Conservation (phyloP, 2,113 vertebrate species). For the Saccopteryx bilineata region DNA sequence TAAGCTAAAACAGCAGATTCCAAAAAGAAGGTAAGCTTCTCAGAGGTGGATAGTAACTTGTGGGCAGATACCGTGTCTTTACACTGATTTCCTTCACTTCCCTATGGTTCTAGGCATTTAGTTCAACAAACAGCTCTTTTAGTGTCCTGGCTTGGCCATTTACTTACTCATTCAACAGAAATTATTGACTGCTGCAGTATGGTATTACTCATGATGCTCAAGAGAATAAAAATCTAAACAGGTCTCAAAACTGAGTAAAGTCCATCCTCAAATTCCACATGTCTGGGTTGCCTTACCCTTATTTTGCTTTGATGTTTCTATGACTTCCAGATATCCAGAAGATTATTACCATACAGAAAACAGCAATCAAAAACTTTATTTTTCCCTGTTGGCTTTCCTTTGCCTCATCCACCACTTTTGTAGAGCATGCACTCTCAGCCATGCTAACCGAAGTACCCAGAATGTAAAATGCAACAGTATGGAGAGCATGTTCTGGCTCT, state of each 20-base stretch:
- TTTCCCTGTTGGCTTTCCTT: constrained; percentile 30
- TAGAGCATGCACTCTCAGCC: neutral
- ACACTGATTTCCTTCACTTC: neutral
- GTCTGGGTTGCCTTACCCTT: constrained; percentile 27
- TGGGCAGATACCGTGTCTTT: neutral
- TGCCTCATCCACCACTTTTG: constrained; percentile 31
- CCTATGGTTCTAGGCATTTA: neutral
- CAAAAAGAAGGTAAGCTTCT: constrained; percentile 37
- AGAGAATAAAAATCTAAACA: neutral
- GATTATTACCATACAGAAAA: constrained; percentile 40
- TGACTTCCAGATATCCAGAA: constrained; percentile 41
- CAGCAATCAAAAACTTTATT: neutral
- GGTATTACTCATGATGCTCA: neutral
- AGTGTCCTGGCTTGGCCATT: neutral
- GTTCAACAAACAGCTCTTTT: constrained; percentile 18
- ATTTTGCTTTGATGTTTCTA: constrained; percentile 37
- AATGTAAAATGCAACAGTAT: constrained; percentile 66
- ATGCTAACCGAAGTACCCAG: constrained; percentile 40
- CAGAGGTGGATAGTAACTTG: neutral
- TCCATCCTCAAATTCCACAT: neutral
- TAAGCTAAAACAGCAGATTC: neutral
- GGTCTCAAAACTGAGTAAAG: neutral
- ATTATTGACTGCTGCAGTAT: neutral
- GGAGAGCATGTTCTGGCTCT: constrained; percentile 70
- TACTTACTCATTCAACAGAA: constrained; percentile 46